Evolutionary conservation across 2,888 invertebrate genomes (phyloP).

Genomic region (Coelinius sp.): DNA sequence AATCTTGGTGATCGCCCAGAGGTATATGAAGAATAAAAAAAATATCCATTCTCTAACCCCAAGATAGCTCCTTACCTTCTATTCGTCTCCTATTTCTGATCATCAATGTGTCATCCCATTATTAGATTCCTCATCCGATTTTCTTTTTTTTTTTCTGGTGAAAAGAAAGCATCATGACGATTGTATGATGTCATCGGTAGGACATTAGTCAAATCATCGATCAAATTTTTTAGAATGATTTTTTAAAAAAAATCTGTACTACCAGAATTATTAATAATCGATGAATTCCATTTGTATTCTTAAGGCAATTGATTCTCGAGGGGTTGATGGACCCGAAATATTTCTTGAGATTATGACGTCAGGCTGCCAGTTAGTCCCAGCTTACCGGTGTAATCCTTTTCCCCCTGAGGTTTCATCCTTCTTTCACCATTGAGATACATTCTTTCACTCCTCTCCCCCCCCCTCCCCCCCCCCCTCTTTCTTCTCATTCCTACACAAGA

Average conservation of each 20-base stretch:
- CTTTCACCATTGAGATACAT: conserved; percentile 32
- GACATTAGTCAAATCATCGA: not conserved
- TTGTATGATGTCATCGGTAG: not conserved
- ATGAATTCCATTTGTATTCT: not conserved
- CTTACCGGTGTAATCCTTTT: conserved; percentile 69
- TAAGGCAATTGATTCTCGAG: not conserved
- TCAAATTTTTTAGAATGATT: not conserved
- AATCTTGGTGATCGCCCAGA: conserved; percentile 68
- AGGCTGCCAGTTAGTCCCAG: conserved; percentile 66
- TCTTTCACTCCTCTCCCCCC: conserved; percentile 23
- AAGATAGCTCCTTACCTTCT: not conserved
- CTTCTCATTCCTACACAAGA: conserved; percentile 14
- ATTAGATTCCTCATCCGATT: not conserved
- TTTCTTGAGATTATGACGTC: conserved; percentile 70
- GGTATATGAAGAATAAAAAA: conserved; percentile 39
- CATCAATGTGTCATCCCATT: not conserved
- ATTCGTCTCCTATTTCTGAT: conserved; percentile 10
- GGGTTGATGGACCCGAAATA: conserved; percentile 58
- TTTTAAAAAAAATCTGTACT: too few species aligned
- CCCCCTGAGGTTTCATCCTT: conserved; percentile 60
- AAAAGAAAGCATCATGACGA: not conserved
- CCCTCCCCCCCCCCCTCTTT: conserved; percentile 28
- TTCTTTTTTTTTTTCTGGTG: not conserved
- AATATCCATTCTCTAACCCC: not conserved
- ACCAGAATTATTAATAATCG: not conserved